Base-by-base conservation (phyloP, 2,888 invertebrate genomes). In the Caradrina kadenii region DNA sequence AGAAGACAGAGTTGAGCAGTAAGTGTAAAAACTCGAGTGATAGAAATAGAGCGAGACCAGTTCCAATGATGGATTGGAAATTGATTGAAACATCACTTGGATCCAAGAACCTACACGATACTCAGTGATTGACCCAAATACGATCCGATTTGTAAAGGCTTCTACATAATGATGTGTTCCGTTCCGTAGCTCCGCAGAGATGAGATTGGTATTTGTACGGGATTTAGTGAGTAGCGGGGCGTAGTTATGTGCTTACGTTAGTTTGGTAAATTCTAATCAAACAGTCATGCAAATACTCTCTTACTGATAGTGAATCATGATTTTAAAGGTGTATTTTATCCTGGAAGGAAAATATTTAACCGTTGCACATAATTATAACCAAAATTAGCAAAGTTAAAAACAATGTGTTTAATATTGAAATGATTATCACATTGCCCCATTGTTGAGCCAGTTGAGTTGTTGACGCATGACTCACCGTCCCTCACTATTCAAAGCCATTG, bases 401-500 rank as follows among this genome's bases (percentile, higher is more conserved):
- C 42, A 58, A 52, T 22, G 15, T 49, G 15, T 35, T 42, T 42
- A 68, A 54, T 60, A 52, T 60, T 39, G 10, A 50, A 42, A n/a
- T 31, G 1, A 53, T 50, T 63, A 66, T 54, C 22, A 56, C 17
- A 45, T 22, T 10, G 39, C 42, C 49, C 39, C n/a, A 15, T 49
- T 42, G 42, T 42, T 17, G 15, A 45, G 45, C 13, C 49, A n/a
- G n/a, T n/a, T n/a, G n/a, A n/a, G n/a, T n/a, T n/a, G n/a, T n/a
- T n/a, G n/a, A 35, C 52, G 49, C 55, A 64, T 79, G 73, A 73
- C 48, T 81, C 76, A 81, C 49, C 6, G 19, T 53, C 35, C 53
- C 55, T 81, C 71, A 61, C 42, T 19, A 39, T 26, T 39, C 55
- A 53, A 58, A 52, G 22, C 11, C 54, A 50, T 26, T 73, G 68